Evolutionary conservation across 2,888 invertebrate species (phyloP).

Genomic region (Agonopterix arenella): DNA sequence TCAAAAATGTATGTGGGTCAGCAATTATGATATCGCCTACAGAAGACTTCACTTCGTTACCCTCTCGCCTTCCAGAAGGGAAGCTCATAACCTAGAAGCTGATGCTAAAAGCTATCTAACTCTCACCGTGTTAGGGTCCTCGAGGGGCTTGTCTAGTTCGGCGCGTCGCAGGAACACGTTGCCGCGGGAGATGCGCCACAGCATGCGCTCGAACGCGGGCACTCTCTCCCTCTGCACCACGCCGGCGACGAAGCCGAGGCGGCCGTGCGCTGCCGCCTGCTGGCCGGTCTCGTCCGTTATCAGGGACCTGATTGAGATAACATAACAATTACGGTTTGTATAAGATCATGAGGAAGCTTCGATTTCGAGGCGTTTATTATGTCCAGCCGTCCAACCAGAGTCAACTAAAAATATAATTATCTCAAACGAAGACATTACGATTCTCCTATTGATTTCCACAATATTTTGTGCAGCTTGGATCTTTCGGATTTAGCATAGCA

Average conservation of each 20-base stretch:
- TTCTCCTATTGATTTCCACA: too few relatives aligned
- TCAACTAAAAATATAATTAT: too few relatives aligned
- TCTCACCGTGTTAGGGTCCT: constrained; percentile 89
- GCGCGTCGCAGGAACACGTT: constrained; percentile 93
- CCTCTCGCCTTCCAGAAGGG: too few relatives aligned
- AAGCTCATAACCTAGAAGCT: neutral
- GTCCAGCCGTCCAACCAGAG: too few relatives aligned
- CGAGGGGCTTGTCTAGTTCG: constrained; percentile 88
- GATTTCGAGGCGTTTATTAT: too few relatives aligned
- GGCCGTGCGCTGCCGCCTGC: constrained; percentile 63
- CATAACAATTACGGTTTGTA: too few relatives aligned
- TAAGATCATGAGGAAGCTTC: too few relatives aligned
- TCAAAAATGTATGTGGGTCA: too few relatives aligned
- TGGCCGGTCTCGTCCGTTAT: constrained; percentile 63
- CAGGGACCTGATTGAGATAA: constrained; percentile 39
- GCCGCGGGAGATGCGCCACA: constrained; percentile 95
- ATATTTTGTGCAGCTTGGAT: too few relatives aligned
- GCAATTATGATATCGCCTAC: too few relatives aligned
- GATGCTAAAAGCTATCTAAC: constrained; percentile 64
- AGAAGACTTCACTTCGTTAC: too few relatives aligned
- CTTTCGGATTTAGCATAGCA: neutral
- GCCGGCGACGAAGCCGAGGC: constrained; percentile 91
- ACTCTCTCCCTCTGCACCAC: constrained; percentile 92
- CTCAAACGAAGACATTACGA: too few relatives aligned
- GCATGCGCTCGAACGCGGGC: constrained; percentile 93